Conservation (phyloP, 2,797 vertebrate genomes). For the Mastacembelus armatus region DNA sequence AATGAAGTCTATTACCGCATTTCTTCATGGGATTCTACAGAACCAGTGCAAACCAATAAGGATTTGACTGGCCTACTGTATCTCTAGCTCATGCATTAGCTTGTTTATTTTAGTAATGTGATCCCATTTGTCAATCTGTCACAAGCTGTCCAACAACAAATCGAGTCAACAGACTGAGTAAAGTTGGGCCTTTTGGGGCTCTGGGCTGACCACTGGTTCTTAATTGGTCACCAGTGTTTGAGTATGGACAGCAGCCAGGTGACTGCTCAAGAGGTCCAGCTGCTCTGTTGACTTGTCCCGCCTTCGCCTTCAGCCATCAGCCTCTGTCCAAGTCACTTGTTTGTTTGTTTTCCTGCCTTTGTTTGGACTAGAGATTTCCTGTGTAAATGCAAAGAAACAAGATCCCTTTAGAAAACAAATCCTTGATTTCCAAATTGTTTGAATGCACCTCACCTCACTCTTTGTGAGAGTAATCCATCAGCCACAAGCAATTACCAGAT, state of each 20-base stretch:
- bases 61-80: conserved; percentile 24
- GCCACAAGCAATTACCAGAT: conserved; percentile 34
- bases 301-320: conserved; percentile 47
- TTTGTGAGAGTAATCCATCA: conserved; percentile 27
- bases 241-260: conserved; percentile 62
- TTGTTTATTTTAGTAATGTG: conserved; percentile 74
- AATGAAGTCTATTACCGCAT: conserved; percentile 11
- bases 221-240: conserved; percentile 63
- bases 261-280: conserved; percentile 67
- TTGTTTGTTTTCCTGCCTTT: conserved; percentile 82
- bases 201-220: conserved; percentile 27
- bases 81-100: conserved; percentile 62
- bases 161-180: conserved; percentile 55
- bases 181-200: conserved; percentile 55
- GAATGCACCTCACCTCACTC: conserved; percentile 34
- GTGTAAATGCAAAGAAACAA: conserved; percentile 65
- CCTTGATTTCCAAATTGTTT: conserved; percentile 38
- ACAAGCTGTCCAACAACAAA: conserved; percentile 65
- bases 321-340: conserved; percentile 54
- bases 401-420: conserved; percentile 45
- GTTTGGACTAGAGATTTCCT: conserved; percentile 80
- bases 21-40: conserved; percentile 15
- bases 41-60: conserved; percentile 36
- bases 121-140: conserved; percentile 68
- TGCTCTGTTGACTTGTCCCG: conserved; percentile 42